Base-by-base conservation (phyloP, 2,797 vertebrate species). In the Sphenopsis melanotis region DNA sequence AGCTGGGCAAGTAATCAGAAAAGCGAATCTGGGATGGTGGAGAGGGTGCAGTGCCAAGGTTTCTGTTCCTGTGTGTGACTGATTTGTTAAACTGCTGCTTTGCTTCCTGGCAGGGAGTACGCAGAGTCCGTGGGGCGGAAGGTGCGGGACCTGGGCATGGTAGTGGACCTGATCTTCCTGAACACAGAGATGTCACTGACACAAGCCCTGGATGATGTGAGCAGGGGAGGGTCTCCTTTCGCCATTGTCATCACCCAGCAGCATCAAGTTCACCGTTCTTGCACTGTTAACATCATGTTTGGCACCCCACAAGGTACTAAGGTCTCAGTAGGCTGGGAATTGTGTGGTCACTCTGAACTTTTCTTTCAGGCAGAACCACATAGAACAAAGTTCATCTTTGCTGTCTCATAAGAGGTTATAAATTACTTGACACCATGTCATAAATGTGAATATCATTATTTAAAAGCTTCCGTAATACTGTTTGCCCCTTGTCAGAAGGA, bases 131-230 rank as follows among this genome's bases (percentile, higher is more conserved):
- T 99, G 69, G 99, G 99, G 39, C 97, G 99, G 60, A 99, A 99
- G 92, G 98, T 99, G 41, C 98, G 99, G 49, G 99, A 99, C 91
- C 96, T 99, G 70, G 99, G 99, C 81, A 99, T 99, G 99, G 99
- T 99, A 49, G 99, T 99, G 96, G 99, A 99, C 97, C 98, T 99
- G 94, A 99, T 99, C 97, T 99, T 99, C 97, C 99, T 99, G 93
- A 99, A 99, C 98, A 99, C 99, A 3, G 99, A 99, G 91, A 99
- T 99, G 89, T 99, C 99, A 1, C 97, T 99, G 59, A 99, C 99
- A 0, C 99, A 99, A 97, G 99, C 99, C 7, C 98, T 99, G 96
- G 99, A 99, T 42, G 99, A 99, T 21, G 99, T 99, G 32, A 99
- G 99, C 94, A 98, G 99, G 71, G 99, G 99, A 76, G 98, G 98